Base-by-base conservation (phyloP, 2,888 invertebrate species). In the Portevinia maculata region DNA sequence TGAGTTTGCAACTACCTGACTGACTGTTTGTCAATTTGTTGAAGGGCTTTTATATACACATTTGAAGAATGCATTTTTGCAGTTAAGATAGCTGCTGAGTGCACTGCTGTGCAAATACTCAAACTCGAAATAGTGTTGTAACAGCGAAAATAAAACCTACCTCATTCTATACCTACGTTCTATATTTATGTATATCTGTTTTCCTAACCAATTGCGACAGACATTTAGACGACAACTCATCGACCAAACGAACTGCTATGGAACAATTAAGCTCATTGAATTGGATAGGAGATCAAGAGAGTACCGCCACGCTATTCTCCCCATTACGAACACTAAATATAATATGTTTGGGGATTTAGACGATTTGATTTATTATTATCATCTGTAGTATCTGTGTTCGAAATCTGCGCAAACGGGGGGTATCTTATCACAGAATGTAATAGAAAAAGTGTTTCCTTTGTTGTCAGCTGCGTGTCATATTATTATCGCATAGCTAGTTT, bases 141-240 rank as follows among this genome's bases (percentile, higher is more conserved):
- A 60, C 2, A 46, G 15, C 3, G 19, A n/a, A 41, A 28, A 32
- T 5, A 13, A 44, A 13, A 11, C 9, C 17, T 5, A 19, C 19
- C 9, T 19, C 48, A 24, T 8, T 21, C 21, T 13, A 6, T 21
- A 11, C 19, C 52, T 32, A 39, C 67, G 15, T 52, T 48, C 65
- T 37, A 41, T 32, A 17, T 39, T 24, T 7, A 46, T 28, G n/a
- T 15, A 17, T 9, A 6, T 8, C 3, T 11, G 9, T 17, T 1
- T 17, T 37, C 21, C 11, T 39, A 19, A 44, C 48, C 50, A 69
- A 79, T 55, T 79, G 67, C 69, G 59, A 57, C 79, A 81, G 75
- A 81, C 79, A 75, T 70, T 75, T 64, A 69, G 69, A 57, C 74
- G 64, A 62, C 62, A 39, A 50, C 39, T 67, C 21, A 52, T 44